Evolutionary conservation across 2,888 invertebrate genomes (phyloP), one percentile per base, ranked within the genome.

Genomic region (Diogma glabrata): DNA sequence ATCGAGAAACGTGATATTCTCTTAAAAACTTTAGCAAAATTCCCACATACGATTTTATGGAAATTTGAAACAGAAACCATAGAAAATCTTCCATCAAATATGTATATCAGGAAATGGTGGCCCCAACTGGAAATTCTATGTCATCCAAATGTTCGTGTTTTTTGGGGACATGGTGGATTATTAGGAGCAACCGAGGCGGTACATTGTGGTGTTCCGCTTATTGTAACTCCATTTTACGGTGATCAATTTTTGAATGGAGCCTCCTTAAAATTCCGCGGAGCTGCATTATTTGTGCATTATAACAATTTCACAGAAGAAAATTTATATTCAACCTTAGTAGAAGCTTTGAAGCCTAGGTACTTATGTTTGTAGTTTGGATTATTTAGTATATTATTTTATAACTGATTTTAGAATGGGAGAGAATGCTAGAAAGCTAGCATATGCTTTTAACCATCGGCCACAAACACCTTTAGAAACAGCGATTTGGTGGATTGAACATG

Each of bases 91-190:
- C 77, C 82, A 0, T 63, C 70, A 9, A 85, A 86, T 61, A 74
- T 85, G 43, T 72, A 78, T 62, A 64, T 79, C 9, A 72, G 72
- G 57, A 76, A 78, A 54, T 87, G 85, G 86, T 64, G 83, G 65
- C 84, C 85, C 0, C 87, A 87, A 60, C 75, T 76, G 51, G 82
- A 84, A 58, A 74, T 87, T 54, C 68, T 87, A 45, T 79, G 85
- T 77, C 84, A 87, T 63, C 80, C 79, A 1, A 84, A 84, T 58
- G 76, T 84, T 0, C 66, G 75, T 50, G 78, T 78, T 1, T 85
- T 83, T 59, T 73, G 86, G 57, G 79, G 81, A 0, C 87, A 87
- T 61, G 84, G 81, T 1, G 87, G 87, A 1, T 76, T 84, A 60
- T 73, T 86, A 58, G 82, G 85, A 50, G 64, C 78, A 23, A 77